Conservation (phyloP, 2,888 invertebrate species). For the Anoplius nigerrimus region DNA sequence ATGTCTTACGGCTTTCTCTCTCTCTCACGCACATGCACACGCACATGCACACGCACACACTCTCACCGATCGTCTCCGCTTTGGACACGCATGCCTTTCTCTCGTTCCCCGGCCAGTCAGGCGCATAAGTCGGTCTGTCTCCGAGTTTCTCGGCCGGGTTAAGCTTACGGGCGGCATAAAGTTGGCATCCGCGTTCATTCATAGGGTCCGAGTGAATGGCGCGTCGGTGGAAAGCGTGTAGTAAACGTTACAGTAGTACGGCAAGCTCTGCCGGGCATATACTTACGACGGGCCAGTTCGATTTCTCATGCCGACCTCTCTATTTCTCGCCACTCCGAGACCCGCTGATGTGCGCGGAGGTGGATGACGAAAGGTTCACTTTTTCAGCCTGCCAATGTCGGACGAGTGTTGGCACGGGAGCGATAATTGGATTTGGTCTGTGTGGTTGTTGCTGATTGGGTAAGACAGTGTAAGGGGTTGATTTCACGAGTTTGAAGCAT, state of each 20-base stretch:
- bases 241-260: constrained; percentile 17
- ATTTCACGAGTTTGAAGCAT: too few relatives aligned
- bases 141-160: constrained; percentile 28
- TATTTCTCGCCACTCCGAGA: background rate
- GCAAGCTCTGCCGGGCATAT: constrained; percentile 7
- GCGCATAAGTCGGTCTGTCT: background rate
- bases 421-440: too few relatives aligned
- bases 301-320: constrained; percentile 6
- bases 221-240: constrained; percentile 55
- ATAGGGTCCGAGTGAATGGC: constrained; percentile 70
- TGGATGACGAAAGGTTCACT: too few relatives aligned
- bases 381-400: too few relatives aligned
- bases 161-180: constrained; percentile 42
- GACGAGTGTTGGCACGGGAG: too few relatives aligned
- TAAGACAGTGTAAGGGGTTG: too few relatives aligned
- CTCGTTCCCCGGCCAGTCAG: background rate
- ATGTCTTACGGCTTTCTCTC: constrained; percentile 13
- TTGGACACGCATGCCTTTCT: background rate
- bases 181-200: constrained; percentile 67
- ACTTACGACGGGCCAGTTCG: constrained; percentile 3
- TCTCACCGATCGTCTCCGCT: constrained; percentile 1
- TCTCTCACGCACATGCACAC: constrained; percentile 8
- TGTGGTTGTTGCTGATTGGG: too few relatives aligned
- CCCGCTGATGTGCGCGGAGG: background rate
- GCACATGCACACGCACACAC: background rate